Percentiles rank a stretch among this genome's conserved stretches.
These are phyloP conservation scores for Rhimphoctona megacephalus DNA, from an alignment of 2,888 invertebrate genomes.

Conservation along the genomic window DNA sequence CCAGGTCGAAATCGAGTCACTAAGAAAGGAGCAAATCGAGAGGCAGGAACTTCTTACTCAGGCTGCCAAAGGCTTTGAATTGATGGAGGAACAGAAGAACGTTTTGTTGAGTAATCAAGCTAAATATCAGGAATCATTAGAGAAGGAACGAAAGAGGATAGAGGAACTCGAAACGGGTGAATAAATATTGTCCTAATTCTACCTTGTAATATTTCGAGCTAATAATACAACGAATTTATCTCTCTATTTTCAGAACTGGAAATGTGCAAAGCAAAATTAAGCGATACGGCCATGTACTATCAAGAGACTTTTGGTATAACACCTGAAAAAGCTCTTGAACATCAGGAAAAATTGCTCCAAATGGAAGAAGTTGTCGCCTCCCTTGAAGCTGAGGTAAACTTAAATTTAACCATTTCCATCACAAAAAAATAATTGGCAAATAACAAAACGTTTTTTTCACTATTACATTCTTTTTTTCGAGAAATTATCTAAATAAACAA, in stretches of 20 bases:
- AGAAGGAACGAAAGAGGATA: constrained; percentile 78
- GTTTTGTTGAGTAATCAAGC: constrained; percentile 81
- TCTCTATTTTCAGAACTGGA: constrained; percentile 74
- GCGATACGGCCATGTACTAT: constrained; percentile 78
- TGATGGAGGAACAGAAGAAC: constrained; percentile 89
- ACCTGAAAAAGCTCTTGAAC: constrained; percentile 80
- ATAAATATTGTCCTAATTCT: background rate
- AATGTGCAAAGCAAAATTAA: constrained; percentile 76
- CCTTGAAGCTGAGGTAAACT: constrained; percentile 80
- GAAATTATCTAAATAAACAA: background rate
- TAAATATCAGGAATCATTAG: constrained; percentile 80
- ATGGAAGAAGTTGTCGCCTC: constrained; percentile 81
- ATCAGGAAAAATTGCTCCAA: constrained; percentile 80
- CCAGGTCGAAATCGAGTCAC: constrained; percentile 91
- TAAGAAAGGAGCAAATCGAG: constrained; percentile 91
- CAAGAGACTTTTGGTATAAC: constrained; percentile 81
- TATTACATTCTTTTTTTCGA: background rate
- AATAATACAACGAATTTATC: constrained; percentile 18
- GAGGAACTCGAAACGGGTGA: constrained; percentile 79
- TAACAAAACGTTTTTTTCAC: background rate
- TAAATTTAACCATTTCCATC: background rate
- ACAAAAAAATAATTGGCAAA: background rate
- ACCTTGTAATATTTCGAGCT: background rate
- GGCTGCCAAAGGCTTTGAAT: constrained; percentile 93
- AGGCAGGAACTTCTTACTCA: constrained; percentile 94